Conservation (phyloP, 2,113 vertebrate genomes). For the Pavo muticus region DNA sequence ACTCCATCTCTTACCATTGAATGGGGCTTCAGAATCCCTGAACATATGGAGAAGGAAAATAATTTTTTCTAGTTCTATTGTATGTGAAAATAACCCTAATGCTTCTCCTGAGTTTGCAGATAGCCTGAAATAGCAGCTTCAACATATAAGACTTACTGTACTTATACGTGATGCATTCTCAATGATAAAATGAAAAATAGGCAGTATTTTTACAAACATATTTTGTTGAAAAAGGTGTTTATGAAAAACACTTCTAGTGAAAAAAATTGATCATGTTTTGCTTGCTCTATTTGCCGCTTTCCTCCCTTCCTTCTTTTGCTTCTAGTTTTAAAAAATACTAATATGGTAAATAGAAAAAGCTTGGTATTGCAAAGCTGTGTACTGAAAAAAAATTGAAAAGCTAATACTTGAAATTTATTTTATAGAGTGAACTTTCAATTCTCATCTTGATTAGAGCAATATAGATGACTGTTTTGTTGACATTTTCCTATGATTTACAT, state of each 20-base stretch:
- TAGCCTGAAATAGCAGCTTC: not conserved
- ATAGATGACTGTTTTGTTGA: not conserved
- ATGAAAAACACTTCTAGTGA: not conserved
- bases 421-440: not conserved
- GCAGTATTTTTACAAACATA: not conserved
- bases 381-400: not conserved
- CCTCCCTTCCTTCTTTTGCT: not conserved
- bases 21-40: not conserved
- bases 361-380: not conserved
- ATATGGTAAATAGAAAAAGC: not conserved
- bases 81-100: slow-evolving; percentile 9
- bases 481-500: not conserved
- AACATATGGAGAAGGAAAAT: not conserved
- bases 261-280: not conserved
- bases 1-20: not conserved
- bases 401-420: not conserved
- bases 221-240: not conserved
- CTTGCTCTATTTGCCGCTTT: not conserved
- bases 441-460: not conserved
- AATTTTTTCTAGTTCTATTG: not conserved
- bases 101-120: not conserved
- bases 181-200: not conserved
- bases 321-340: not conserved
- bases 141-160: not conserved
- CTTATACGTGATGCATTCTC: not conserved